A percentile compares a stretch with the other conserved stretches of the same genome.
Conservation (phyloP, 2,888 invertebrate species). For the Theretra japonica region DNA sequence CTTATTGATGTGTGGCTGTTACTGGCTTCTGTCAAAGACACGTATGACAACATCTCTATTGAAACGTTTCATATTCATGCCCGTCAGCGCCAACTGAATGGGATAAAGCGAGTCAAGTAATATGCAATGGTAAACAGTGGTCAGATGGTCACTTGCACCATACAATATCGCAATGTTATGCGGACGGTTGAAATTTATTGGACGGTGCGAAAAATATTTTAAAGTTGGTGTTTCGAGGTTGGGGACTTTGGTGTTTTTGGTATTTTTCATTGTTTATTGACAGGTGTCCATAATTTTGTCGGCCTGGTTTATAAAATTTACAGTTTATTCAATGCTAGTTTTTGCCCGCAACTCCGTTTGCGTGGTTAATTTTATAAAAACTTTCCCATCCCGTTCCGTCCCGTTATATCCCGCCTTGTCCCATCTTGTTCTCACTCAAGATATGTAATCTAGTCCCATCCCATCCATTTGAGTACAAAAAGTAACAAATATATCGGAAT, state of each 20-base stretch:
- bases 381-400: too few species aligned
- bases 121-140: slow-evolving; percentile 65
- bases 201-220: slow-evolving; percentile 32
- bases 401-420: too few species aligned
- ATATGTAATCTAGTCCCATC: too few species aligned
- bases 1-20: slow-evolving; percentile 67
- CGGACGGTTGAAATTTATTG: slow-evolving; percentile 45
- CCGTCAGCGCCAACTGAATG: slow-evolving; percentile 62
- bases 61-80: slow-evolving; percentile 78
- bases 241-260: neutral
- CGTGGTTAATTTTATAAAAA: too few species aligned
- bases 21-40: slow-evolving; percentile 66
- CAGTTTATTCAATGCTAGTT: too few species aligned
- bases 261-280: neutral
- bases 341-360: too few species aligned
- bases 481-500: too few species aligned
- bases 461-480: too few species aligned
- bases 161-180: slow-evolving; percentile 46
- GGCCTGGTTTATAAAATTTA: too few species aligned
- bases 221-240: neutral
- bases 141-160: slow-evolving; percentile 54
- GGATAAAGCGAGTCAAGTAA: slow-evolving; percentile 71
- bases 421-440: too few species aligned
- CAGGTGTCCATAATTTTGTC: neutral
- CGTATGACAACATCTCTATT: slow-evolving; percentile 81